Conservation (phyloP, 2,888 invertebrate species). For the Silvanus unidentatus region DNA sequence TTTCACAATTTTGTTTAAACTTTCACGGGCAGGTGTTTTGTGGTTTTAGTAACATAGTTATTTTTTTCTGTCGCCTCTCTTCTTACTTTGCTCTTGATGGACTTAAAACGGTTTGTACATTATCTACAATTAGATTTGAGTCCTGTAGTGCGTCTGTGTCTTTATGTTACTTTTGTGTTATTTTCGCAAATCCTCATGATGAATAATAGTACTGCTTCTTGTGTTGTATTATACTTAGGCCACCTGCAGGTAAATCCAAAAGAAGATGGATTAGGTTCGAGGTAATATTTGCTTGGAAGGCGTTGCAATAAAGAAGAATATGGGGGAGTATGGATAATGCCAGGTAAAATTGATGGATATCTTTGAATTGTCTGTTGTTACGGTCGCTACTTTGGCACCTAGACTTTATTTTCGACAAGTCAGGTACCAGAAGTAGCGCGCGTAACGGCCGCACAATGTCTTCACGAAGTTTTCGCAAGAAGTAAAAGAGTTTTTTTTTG, state of each 20-base stretch:
- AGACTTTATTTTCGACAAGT: constrained; percentile 69
- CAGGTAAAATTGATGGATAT: constrained; percentile 1
- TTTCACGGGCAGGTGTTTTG: constrained; percentile 16
- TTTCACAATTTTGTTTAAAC: constrained; percentile 13
- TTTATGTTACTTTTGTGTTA: not conserved
- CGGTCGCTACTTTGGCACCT: constrained; percentile 88
- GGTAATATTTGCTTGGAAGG: too few species aligned
- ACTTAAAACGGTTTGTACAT: too few species aligned
- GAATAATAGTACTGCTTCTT: too few species aligned
- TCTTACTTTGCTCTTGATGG: too few species aligned
- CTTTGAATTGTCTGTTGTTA: constrained; percentile 48
- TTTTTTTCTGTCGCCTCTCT: constrained; percentile 5
- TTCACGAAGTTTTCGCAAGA: not conserved
- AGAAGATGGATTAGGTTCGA: too few species aligned
- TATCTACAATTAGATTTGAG: too few species aligned
- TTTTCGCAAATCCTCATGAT: too few species aligned
- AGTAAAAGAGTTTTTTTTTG: not conserved
- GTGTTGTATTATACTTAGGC: too few species aligned
- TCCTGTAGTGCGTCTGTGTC: too few species aligned
- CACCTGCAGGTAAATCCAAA: too few species aligned
- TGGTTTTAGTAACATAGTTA: constrained; percentile 1
- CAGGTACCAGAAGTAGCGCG: constrained; percentile 99
- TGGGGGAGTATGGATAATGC: too few species aligned
- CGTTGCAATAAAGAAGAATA: too few species aligned
- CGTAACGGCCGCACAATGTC: constrained; percentile 58